Evolutionary conservation across 1,140 invertebrate species (phyloP).

Genomic region (Lutraria rhynchaena): DNA sequence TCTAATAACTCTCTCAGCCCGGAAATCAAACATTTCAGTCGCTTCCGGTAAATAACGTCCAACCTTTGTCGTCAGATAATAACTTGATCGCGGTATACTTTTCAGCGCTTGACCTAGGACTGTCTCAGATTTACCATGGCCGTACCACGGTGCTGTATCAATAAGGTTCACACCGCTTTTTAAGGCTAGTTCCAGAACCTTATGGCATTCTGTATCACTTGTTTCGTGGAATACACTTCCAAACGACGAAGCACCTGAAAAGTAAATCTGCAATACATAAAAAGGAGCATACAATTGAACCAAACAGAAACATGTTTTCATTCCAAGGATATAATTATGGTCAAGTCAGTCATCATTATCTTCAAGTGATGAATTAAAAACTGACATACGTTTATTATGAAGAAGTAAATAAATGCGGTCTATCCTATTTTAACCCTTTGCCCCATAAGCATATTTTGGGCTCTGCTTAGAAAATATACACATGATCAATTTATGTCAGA

Average conservation of each 20-base stretch:
- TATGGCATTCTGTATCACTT: constrained; percentile 86
- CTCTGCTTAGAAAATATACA: too few species aligned
- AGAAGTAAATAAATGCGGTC: too few species aligned
- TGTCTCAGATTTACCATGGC: constrained; percentile 87
- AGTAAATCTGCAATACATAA: too few species aligned
- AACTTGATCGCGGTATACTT: constrained; percentile 90
- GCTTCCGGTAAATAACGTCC: constrained; percentile 90
- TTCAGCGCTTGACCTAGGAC: constrained; percentile 92
- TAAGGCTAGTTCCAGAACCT: constrained; percentile 88
- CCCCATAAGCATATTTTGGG: too few species aligned
- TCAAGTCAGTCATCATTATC: too few species aligned
- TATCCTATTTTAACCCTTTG: too few species aligned
- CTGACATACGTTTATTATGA: too few species aligned
- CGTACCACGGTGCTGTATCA: constrained; percentile 96
- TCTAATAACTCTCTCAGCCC: constrained; percentile 87
- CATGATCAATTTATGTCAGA: too few species aligned
- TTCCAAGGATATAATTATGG: too few species aligned
- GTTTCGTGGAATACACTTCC: constrained; percentile 83
- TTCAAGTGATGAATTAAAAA: too few species aligned
- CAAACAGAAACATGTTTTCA: too few species aligned
- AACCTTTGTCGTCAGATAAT: constrained; percentile 96
- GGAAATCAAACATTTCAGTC: constrained; percentile 94
- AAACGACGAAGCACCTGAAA: constrained; percentile 76
- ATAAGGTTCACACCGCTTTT: constrained; percentile 94
- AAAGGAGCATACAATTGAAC: too few species aligned